phyloP scores from a whole-genome alignment of 2,113 vertebrate species.

The Maccullochella peelii region DNA sequence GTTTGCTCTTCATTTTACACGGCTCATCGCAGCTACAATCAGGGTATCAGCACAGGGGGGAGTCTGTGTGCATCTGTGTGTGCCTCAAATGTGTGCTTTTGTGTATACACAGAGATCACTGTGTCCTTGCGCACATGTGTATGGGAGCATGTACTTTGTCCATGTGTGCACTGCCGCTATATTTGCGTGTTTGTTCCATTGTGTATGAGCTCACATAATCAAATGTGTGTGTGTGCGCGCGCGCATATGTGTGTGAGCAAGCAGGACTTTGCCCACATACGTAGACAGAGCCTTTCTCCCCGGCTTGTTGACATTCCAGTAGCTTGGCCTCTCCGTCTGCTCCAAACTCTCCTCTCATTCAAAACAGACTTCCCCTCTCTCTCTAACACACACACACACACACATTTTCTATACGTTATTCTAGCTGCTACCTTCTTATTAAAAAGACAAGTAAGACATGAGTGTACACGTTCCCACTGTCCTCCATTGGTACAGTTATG shows the following conservation, averaged over 20 bases:
- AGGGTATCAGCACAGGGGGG: constrained; percentile 45
- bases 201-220: constrained; percentile 29
- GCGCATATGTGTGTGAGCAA: constrained; percentile 1
- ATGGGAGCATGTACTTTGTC: neutral
- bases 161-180: neutral
- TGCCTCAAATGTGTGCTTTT: constrained; percentile 10
- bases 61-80: constrained; percentile 15
- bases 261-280: constrained; percentile 56
- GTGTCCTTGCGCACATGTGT: constrained; percentile 40
- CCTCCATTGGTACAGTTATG: constrained; percentile 1
- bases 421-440: constrained; percentile 21
- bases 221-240: constrained; percentile 9
- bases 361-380: constrained; percentile 61
- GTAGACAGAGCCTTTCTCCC: constrained; percentile 53
- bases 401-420: constrained; percentile 17
- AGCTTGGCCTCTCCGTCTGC: constrained; percentile 67
- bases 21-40: constrained; percentile 78
- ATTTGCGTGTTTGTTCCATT: constrained; percentile 13
- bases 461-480: constrained; percentile 19
- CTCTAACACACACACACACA: constrained; percentile 11
- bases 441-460: constrained; percentile 42
- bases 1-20: constrained; percentile 83
- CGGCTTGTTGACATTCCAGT: constrained; percentile 80
- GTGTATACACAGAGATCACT: neutral
- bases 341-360: constrained; percentile 68